These are phyloP conservation scores for Doris montereyensis DNA, from an alignment of 2,888 invertebrate genomes.

Conservation along the genomic window DNA sequence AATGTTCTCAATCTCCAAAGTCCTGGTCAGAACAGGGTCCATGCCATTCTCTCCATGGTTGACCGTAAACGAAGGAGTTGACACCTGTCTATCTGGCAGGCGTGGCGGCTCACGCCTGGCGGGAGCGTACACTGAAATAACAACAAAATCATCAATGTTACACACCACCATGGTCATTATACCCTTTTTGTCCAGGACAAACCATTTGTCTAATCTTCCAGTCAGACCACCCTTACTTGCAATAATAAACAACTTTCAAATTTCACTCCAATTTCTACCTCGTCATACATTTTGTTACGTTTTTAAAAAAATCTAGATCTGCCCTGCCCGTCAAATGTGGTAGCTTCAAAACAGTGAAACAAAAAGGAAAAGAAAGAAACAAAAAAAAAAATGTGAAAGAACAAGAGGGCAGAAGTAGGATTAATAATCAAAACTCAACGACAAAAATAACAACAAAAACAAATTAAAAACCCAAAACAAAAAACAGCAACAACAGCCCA, in stretches of 20 bases:
- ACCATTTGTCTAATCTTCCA: too few relatives aligned
- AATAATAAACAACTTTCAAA: too few relatives aligned
- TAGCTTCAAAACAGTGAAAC: too few relatives aligned
- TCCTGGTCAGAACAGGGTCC: slow-evolving; percentile 57
- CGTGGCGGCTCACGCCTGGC: slow-evolving; percentile 24
- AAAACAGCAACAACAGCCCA: neutral
- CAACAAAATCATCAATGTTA: too few relatives aligned
- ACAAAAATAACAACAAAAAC: neutral
- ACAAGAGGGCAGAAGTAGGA: neutral
- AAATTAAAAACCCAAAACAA: neutral
- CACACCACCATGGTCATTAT: too few relatives aligned
- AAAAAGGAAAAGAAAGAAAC: too few relatives aligned
- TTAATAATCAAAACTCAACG: slow-evolving; percentile 40
- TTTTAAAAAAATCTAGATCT: too few relatives aligned
- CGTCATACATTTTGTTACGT: neutral
- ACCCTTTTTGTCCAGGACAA: too few relatives aligned
- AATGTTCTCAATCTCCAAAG: slow-evolving; percentile 70
- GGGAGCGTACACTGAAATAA: slow-evolving; percentile 31
- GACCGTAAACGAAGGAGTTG: slow-evolving; percentile 55
- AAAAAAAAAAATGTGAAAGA: slow-evolving; percentile 25
- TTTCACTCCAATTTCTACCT: neutral
- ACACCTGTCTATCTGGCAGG: slow-evolving; percentile 60
- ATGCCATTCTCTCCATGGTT: slow-evolving; percentile 32
- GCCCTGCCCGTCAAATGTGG: too few relatives aligned
- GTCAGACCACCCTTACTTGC: too few relatives aligned